phyloP scores from a whole-genome alignment of 2,797 vertebrate species.

The Ceryle rudis region DNA sequence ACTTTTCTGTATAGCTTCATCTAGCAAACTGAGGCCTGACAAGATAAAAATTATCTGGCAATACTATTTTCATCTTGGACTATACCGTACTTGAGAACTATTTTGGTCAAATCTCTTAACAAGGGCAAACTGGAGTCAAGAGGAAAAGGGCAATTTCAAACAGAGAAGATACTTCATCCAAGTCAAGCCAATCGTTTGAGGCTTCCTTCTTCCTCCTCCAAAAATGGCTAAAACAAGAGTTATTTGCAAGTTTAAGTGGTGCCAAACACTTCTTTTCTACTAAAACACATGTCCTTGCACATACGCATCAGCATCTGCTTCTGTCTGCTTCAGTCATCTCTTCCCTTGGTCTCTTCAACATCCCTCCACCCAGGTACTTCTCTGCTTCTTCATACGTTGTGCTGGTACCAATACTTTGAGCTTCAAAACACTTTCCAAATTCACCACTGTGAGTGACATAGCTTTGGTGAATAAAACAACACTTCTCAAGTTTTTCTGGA shows the following conservation, averaged over 20 bases:
- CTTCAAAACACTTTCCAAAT: background rate
- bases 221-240: background rate
- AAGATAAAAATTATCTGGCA: background rate
- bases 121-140: background rate
- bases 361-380: background rate
- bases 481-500: background rate
- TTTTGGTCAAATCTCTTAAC: slow-evolving; percentile 4
- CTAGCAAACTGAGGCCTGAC: background rate
- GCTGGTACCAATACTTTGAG: background rate
- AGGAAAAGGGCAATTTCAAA: slow-evolving; percentile 22
- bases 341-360: background rate
- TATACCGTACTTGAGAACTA: background rate
- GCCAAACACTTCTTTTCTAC: background rate
- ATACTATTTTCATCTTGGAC: background rate
- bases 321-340: background rate
- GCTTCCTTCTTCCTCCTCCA: slow-evolving; percentile 15
- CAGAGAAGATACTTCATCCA: background rate
- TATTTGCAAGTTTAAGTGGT: background rate
- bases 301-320: background rate
- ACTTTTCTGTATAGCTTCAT: background rate
- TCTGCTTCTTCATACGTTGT: background rate
- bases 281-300: background rate
- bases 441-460: background rate
- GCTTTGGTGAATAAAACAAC: background rate
- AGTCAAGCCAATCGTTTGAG: slow-evolving; percentile 18